Percentiles rank a stretch among this genome's conserved stretches.
These are phyloP conservation scores for Orchesella flavescens DNA, from an alignment of 2,888 invertebrate genomes.

Conservation along the genomic window DNA sequence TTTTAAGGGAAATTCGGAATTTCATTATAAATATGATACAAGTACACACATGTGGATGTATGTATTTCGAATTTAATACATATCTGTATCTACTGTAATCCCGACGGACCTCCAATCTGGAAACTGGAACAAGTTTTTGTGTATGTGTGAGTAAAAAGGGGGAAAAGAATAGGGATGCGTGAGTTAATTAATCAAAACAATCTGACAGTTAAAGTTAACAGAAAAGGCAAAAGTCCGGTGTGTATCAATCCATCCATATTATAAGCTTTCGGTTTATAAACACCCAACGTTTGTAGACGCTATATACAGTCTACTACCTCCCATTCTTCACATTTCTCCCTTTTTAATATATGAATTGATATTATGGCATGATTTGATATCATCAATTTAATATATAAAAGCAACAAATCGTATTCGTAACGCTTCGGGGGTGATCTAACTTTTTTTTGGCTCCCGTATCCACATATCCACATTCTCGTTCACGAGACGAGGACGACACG, in stretches of 20 bases:
- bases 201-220: slow-evolving; percentile 42
- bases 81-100: no score
- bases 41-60: no score
- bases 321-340: not conserved
- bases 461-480: not conserved
- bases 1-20: no score
- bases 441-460: slow-evolving; percentile 12
- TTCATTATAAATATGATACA: no score
- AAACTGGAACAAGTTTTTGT: not conserved
- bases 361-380: slow-evolving; percentile 25
- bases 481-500: no score
- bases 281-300: no score
- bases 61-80: no score
- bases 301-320: no score
- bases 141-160: not conserved
- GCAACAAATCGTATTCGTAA: slow-evolving; percentile 33
- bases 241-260: not conserved
- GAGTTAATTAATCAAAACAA: slow-evolving; percentile 48
- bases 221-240: slow-evolving; percentile 26
- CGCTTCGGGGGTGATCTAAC: slow-evolving; percentile 30
- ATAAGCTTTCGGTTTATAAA: not conserved
- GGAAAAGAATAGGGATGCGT: slow-evolving; percentile 3
- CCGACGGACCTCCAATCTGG: not conserved
- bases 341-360: slow-evolving; percentile 7
- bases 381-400: slow-evolving; percentile 25